Conservation (phyloP, 2,797 vertebrate species). For the Notoglanidium macrostoma region DNA sequence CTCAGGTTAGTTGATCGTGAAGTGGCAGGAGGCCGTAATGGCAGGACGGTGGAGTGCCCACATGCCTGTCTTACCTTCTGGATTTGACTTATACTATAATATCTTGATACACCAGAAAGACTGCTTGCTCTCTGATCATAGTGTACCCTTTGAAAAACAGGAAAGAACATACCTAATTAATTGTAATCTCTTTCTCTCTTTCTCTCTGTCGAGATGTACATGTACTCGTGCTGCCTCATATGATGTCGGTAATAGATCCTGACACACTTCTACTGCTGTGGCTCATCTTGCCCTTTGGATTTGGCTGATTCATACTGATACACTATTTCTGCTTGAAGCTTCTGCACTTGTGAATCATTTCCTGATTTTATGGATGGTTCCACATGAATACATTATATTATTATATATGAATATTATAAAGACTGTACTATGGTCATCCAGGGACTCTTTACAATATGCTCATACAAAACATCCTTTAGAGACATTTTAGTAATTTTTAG, state of each 20-base stretch:
- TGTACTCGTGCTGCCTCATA: neutral
- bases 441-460: no score
- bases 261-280: neutral
- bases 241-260: neutral
- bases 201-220: neutral
- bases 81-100: neutral
- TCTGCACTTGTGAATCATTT: neutral
- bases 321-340: neutral
- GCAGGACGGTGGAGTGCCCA: neutral
- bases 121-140: neutral
- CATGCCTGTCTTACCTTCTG: neutral
- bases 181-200: neutral
- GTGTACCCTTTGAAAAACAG: neutral
- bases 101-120: neutral
- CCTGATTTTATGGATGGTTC: neutral
- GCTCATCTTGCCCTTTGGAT: neutral
- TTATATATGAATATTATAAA: no score
- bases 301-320: neutral
- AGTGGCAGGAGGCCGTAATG: no score
- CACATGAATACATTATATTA: no score
- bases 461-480: no score
- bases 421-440: no score
- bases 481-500: no score
- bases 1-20: neutral
- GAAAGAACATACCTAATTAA: neutral